Base-by-base conservation (phyloP, 2,113 vertebrate genomes). In the Sturnira hondurensis region DNA sequence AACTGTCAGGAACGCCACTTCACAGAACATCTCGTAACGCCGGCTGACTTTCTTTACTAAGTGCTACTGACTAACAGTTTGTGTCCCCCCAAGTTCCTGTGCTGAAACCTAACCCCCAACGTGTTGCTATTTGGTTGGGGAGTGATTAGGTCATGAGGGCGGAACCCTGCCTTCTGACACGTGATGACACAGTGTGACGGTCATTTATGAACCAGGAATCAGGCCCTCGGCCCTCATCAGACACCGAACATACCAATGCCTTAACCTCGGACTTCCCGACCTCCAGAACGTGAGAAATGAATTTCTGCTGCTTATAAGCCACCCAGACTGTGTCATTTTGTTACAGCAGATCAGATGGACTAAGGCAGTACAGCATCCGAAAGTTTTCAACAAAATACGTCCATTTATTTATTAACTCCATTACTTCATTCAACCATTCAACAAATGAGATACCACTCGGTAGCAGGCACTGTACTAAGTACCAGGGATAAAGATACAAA, bases 381-480 rank as follows among this genome's bases (percentile, higher is more conserved):
- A 77, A 82, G 38, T n/a, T 36, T 93, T 58, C 82, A 78, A 84
- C 56, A 58, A 76, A 84, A 24, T 26, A 31, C 5, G 61, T 36
- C 22, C 38, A 33, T 16, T 61, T 31, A 68, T 56, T 50, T 8
- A 68, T 56, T 31, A 74, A 84, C 52, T 77, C 58, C 13, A 80
- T 28, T 19, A 33, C 45, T 36, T 81, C 28, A 77, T 20, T 87
- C 50, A 85, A 16, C 43, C 38, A 56, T 26, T 76, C 50, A 50
- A 38, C 52, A 82, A 26, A 85, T 28, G 50, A 52, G 36, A 77
- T 24, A 43, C 33, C 1, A 52, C 45, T 87, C 11, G 41, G 19
- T 1, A 85, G 65, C 22, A 26, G 74, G 19, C 7, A 47, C 15
- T 54, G 11, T 19, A 15, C 47, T 82, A 31, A 38, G 36, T 33